Base-by-base conservation (phyloP, 2,888 invertebrate genomes). In the Gastrophysa polygoni region DNA sequence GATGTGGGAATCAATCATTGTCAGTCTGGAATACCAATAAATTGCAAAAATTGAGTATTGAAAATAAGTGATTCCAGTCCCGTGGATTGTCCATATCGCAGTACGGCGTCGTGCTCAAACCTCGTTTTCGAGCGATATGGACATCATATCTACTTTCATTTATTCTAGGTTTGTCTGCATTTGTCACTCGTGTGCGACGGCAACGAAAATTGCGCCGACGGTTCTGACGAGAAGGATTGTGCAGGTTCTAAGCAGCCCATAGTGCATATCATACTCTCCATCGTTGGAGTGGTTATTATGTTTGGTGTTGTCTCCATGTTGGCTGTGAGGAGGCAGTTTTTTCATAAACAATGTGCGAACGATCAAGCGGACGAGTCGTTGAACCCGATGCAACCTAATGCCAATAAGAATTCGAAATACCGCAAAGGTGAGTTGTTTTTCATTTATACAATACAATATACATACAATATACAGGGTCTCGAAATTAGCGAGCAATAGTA, bases 191-290 rank as follows among this genome's bases (percentile, higher is more conserved):
- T 93, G 0, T 95, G 95, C 74, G 92, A 95, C 79, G 89, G 90
- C 0, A 88, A 86, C 80, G 87, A 86, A 8, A 88, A 94, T 77
- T 95, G 95, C 77, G 88, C 87, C 1, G 93, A 94, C 81, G 92
- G 91, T 1, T 87, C 90, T 0, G 94, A 95, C 78, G 95, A 95
- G 78, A 83, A 86, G 5, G 84, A 86, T 1, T 85, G 88, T 1
- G 82, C 81, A n/a, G 80, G 83, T 6, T 82, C 84, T 66, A 83
- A 76, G 68, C 66, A 67, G 43, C 64, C 70, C 68, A 83, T 88
- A 59, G 83, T 88, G 28, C 81, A 85, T 2, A 83, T 86, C 11
- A 81, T 86, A 3, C 83, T 85, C 1, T 82, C 88, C 71, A 83
- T 86, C 1, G 82, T 85, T 0, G 82, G 86, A 2, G 82, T 86